These are phyloP conservation scores for Schizotus pectinicornis DNA, from an alignment of 2,888 invertebrate genomes.

Conservation along the genomic window DNA sequence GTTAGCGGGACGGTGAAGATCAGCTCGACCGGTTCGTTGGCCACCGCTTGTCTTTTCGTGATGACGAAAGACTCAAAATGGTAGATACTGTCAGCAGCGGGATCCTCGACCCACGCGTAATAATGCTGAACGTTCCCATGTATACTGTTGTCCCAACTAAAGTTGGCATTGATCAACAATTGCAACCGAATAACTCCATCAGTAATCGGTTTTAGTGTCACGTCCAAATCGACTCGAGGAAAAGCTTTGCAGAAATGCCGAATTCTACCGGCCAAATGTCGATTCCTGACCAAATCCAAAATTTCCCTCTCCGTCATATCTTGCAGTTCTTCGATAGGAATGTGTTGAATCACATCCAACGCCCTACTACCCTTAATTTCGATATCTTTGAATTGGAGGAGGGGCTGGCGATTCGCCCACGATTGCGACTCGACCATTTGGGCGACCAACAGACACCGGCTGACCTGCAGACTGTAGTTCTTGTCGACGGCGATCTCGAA, in stretches of 20 bases:
- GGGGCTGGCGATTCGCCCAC: constrained; percentile 87
- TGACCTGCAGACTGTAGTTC: constrained; percentile 90
- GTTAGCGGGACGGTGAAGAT: constrained; percentile 94
- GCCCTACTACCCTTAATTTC: constrained; percentile 80
- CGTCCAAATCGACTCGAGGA: constrained; percentile 83
- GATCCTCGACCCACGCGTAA: constrained; percentile 98
- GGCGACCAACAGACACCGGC: constrained; percentile 81
- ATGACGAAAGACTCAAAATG: constrained; percentile 93
- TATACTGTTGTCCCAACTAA: constrained; percentile 86
- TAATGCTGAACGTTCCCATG: constrained; percentile 86
- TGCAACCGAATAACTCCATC: constrained; percentile 86
- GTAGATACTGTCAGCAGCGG: constrained; percentile 91
- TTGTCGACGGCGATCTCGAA: constrained; percentile 86
- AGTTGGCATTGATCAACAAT: constrained; percentile 76
- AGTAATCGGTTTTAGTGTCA: constrained; percentile 93
- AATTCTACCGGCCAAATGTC: constrained; percentile 75
- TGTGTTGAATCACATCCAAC: constrained; percentile 73
- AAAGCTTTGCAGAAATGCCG: constrained; percentile 86
- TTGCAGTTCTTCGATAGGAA: constrained; percentile 77
- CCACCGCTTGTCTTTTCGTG: constrained; percentile 57
- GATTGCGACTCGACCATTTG: constrained; percentile 93
- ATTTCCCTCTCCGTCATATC: constrained; percentile 91
- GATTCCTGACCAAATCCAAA: constrained; percentile 79
- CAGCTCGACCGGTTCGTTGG: constrained; percentile 78
- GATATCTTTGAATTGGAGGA: constrained; percentile 83